Evolutionary conservation across 1,140 invertebrate genomes (phyloP), one percentile per base, ranked within the genome.

Genomic region (Colletes latitarsis): DNA sequence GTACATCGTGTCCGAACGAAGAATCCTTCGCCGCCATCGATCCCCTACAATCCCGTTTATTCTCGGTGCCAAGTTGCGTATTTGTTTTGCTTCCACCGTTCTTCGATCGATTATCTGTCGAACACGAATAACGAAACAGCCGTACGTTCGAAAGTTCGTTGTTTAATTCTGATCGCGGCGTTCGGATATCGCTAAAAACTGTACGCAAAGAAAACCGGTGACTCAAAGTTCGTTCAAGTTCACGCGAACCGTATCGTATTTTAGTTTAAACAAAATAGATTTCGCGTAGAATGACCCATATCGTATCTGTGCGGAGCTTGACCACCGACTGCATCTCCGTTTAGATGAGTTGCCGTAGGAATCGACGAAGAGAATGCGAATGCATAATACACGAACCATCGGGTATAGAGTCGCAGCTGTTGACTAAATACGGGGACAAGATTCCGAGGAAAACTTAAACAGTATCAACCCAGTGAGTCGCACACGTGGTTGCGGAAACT

Each of bases 341-440:
- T 39, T 63, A 60, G 41, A 62, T 39, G 39, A 21, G 17, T 49
- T 10, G 30, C 30, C 19, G 14, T 30, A 60, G 21, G 60, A 41
- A 41, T 10, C 30, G 0, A 15, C 17, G 43, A 53, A 30, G 58
- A 41, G 67, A 66, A 75, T 17, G 6, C 39, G 62, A 85, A 85
- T 84, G 77, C 62, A 77, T 72, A 81, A 85, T 72, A 53, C 55
- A 46, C 30, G 60, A 46, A 30, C 72, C 39, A 41, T 83, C 68
- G 15, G 30, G 62, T 73, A 77, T 74, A 72, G 73, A 85, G 60
- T 74, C 64, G 58, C 79, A 85, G 74, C 79, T 82, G 84, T 60
- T n/a, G 70, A 19, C 52, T n/a, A 46, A 30, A 66, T 19, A 41
- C 14, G 4, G 19, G 8, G 14, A 5, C 53, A 9, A 39, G n/a